Percentiles rank a stretch among this genome's conserved stretches.
These are phyloP conservation scores for Cryptoleucopteryx plumbea DNA, from an alignment of 2,113 vertebrate species.

Conservation along the genomic window DNA sequence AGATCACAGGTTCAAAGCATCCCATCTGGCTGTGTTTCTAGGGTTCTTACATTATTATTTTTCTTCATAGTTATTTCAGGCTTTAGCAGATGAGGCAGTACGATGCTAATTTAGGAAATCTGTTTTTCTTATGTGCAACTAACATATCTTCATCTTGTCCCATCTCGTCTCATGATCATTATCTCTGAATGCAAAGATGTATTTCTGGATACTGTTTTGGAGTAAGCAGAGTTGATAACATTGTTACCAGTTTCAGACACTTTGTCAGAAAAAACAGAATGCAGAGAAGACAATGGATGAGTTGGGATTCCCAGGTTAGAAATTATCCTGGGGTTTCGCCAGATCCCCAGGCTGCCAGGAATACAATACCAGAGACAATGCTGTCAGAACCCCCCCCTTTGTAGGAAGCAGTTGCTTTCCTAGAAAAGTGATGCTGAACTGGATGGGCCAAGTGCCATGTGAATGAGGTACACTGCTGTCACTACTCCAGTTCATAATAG, in stretches of 20 bases:
- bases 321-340: background rate
- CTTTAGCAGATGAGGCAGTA: constrained; percentile 27
- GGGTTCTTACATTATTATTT: constrained; percentile 1
- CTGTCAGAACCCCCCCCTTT: background rate
- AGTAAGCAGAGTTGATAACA: background rate
- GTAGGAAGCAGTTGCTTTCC: background rate
- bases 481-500: background rate
- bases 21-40: constrained; percentile 22
- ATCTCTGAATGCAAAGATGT: background rate
- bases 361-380: background rate
- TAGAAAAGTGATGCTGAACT: background rate
- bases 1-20: background rate
- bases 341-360: background rate
- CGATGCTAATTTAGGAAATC: constrained; percentile 6
- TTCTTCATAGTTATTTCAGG: constrained; percentile 45
- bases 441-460: background rate
- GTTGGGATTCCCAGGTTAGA: background rate
- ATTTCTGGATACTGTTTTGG: constrained; percentile 18
- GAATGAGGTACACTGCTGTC: background rate
- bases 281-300: background rate
- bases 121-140: constrained; percentile 19
- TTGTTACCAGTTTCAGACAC: background rate
- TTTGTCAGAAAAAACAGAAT: constrained; percentile 18
- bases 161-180: constrained; percentile 29
- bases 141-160: constrained; percentile 22